Evolutionary conservation across 2,113 vertebrate species (phyloP), one percentile per base, ranked within the genome.

Genomic region (Clarias macrocephalus): DNA sequence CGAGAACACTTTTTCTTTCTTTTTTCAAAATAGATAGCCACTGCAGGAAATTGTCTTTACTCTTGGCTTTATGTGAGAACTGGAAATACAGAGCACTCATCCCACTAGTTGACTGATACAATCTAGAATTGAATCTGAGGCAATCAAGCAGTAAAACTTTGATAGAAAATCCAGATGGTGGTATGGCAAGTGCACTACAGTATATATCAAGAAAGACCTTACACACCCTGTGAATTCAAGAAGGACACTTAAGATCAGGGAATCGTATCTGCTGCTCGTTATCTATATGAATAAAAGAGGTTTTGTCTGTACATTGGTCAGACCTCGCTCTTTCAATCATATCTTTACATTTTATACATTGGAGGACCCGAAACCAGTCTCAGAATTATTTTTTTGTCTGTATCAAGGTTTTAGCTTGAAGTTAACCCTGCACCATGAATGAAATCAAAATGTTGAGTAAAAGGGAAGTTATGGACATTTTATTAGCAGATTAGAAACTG

Each of bases 111-210:
- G 86, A 89, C 59, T 82, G 88, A 86, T 81, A 60, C 54, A 83
- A 89, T 89, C 90, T 89, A 65, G 84, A 87, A 86, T 85, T 66
- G 52, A 80, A 84, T 88, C 84, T 23, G 75, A 86, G 84, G 81
- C 73, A 88, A 86, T 89, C 86, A 85, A 84, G 84, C 62, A 21
- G 86, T 68, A 83, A 63, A 76, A 80, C 73, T 88, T 84, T 83
- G 84, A 86, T 86, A 83, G 82, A 85, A 89, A 87, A 86, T 75
- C 80, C 65, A 28, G 56, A 76, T 72, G 80, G 77, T 81, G 30
- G 77, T 57, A 25, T 79, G 60, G 83, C 30, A 73, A 82, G 70
- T 70, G 80, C 25, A 52, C 48, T 33, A 37, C 5, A 42, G 30
- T 80, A 80, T 37, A 62, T 81, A 81, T 62, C 79, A 62, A 80